Base-by-base conservation (phyloP, 2,113 vertebrate genomes). In the Holacanthus passer region DNA sequence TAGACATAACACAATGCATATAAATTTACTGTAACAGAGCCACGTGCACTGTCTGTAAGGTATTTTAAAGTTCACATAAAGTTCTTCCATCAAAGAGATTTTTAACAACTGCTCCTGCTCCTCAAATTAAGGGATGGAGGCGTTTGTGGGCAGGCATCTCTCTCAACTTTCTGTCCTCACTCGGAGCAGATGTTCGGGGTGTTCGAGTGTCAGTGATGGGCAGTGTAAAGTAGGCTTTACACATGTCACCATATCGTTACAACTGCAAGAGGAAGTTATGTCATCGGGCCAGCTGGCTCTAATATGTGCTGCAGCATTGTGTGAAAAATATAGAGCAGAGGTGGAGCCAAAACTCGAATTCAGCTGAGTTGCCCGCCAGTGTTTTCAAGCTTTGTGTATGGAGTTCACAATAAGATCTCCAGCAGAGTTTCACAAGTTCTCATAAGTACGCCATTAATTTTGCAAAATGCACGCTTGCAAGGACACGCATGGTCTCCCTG, bases 161-260 rank as follows among this genome's bases (percentile, higher is more conserved):
- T 16, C 48, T 22, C 8, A 3, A 62, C 76, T 83, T 43, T 50
- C 80, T 81, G 83, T 85, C 81, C 82, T 91, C 9, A 78, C 73
- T 89, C 35, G 6, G 69, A 85, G 86, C 91, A 92, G 91, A 91
- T 92, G 89, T 91, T 87, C 64, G 76, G 90, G 58, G 89, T 82
- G 84, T 88, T 90, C 48, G 17, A 0, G 0, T 13, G 90, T 88
- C 95, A 95, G 96, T 96, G 95, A 95, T 93, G 94, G 24, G 2
- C 39, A 74, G 72, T 59, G 87, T 88, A 85, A 91, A 87, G 68
- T 85, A 86, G 76, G 70, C 85, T 87, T 56, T 88, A 90, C 88
- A 92, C 82, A 91, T 93, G 86, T 92, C 91, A 89, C 88, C 83
- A 82, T 79, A 79, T 88, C 55, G 65, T 55, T 87, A 87, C 89